Conservation (phyloP, 2,888 invertebrate species). For the Boloria euphrosyne region DNA sequence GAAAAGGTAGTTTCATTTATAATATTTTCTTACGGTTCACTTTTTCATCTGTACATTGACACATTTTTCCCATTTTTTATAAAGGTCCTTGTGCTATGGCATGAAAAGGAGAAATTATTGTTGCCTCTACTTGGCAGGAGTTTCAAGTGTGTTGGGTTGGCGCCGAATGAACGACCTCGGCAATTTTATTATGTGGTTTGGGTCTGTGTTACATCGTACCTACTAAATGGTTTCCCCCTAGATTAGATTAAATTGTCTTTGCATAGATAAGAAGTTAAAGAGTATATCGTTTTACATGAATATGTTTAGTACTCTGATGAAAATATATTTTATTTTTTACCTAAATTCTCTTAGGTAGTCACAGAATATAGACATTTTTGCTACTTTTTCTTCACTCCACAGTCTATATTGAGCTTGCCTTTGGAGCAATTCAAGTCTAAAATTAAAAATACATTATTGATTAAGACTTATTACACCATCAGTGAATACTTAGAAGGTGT, state of each 20-base stretch:
- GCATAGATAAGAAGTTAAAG: background rate
- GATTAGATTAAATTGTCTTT: conserved; percentile 22
- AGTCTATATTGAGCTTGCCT: too few species aligned
- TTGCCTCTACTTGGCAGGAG: conserved; percentile 58
- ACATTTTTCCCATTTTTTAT: conserved; percentile 1
- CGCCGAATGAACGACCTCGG: conserved; percentile 56
- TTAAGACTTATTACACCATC: too few species aligned
- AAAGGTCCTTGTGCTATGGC: conserved; percentile 1
- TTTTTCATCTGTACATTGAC: background rate
- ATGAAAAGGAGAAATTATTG: conserved; percentile 34
- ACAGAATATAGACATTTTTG: too few species aligned
- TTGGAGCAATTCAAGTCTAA: too few species aligned
- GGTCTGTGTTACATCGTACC: conserved; percentile 22
- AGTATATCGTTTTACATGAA: too few species aligned
- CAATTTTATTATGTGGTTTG: conserved; percentile 55
- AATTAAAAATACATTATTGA: too few species aligned
- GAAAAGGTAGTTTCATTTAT: too few species aligned
- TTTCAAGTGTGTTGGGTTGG: conserved; percentile 58
- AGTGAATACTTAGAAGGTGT: too few species aligned
- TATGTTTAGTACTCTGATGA: too few species aligned
- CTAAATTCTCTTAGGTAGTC: too few species aligned
- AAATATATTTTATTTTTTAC: too few species aligned
- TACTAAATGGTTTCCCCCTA: conserved; percentile 26
- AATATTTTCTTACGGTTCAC: background rate
- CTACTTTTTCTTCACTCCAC: too few species aligned